Evolutionary conservation across 1,140 invertebrate species (phyloP), one percentile per base, ranked within the genome.

Genomic region (Sesamia nonagrioides): DNA sequence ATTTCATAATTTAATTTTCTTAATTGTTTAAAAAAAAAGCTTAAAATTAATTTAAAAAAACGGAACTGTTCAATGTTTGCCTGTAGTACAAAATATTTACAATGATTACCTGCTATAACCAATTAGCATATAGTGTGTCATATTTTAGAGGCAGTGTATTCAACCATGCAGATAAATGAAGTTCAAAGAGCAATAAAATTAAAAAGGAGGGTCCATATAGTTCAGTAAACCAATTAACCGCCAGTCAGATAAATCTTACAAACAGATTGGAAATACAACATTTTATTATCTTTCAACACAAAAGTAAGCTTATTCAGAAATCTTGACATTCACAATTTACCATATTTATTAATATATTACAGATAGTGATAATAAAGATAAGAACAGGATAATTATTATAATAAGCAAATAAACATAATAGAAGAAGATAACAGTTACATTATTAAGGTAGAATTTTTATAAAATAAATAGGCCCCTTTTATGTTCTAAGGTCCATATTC

Each of bases 331-430:
- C 11, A 48, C 15, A 48, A 15, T 42, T 6, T 42, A 42, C 45
- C 9, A 48, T 56, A 56, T 4, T 27, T 33, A 56, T 27, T 21
- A 27, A 2, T 27, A 56, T 56, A 21, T 56, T 56, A 3, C n/a
- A 8, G 2, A 9, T 21, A 8, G 11, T 17, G 37, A 63, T 63
- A 63, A 63, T 56, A 18, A 40, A 42, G 37, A 63, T 63, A 63
- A 63, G 13, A 40, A 17, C 9, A 42, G 0, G 6, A 18, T 17
- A 7, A 17, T n/a, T 18, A 40, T 63, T 63, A 40, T 35, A 17
- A 63, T 63, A 37, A 42, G 15, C 60, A 63, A 63, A 63, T 63
- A 63, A 63, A 56, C 35, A 18, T 40, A 63, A 63, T 63, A 37
- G 27, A n/a, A 11, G 9, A 18, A 40, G 60, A 63, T 63, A 63